phyloP scores from a whole-genome alignment of 2,888 invertebrate species.

The Dascillus cervinus region DNA sequence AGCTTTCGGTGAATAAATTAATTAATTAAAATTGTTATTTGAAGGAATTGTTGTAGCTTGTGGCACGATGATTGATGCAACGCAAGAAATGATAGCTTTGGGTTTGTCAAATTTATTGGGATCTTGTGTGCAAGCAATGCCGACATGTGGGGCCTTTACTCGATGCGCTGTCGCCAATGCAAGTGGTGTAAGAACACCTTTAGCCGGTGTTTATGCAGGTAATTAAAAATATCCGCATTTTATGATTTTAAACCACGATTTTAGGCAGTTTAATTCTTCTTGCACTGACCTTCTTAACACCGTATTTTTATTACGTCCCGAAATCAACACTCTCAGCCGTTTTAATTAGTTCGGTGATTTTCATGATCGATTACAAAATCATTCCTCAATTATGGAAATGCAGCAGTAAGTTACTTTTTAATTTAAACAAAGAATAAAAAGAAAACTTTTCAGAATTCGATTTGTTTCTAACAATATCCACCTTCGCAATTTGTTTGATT shows the following conservation, averaged over 20 bases:
- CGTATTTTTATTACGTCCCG: slow-evolving; percentile 81
- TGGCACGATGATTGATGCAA: slow-evolving; percentile 69
- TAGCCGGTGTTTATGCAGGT: slow-evolving; percentile 74
- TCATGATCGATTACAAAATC: slow-evolving; percentile 60
- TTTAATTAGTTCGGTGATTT: slow-evolving; percentile 81
- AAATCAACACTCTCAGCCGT: slow-evolving; percentile 80
- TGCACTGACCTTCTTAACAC: slow-evolving; percentile 76
- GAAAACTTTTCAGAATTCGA: slow-evolving; percentile 37
- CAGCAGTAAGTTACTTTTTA: too few species aligned
- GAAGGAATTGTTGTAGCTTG: slow-evolving; percentile 44
- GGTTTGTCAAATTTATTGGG: slow-evolving; percentile 77
- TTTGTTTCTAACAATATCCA: slow-evolving; percentile 53
- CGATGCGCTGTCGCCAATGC: slow-evolving; percentile 84
- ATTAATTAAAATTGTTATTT: not conserved
- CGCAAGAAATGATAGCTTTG: slow-evolving; percentile 86
- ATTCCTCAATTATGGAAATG: slow-evolving; percentile 47
- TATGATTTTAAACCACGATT: slow-evolving; percentile 23
- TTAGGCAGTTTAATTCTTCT: slow-evolving; percentile 70
- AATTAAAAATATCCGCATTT: slow-evolving; percentile 15
- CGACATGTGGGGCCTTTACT: slow-evolving; percentile 81
- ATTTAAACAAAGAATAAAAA: too few species aligned
- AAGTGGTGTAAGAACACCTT: slow-evolving; percentile 80
- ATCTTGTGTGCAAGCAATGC: slow-evolving; percentile 78
- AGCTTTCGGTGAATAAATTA: slow-evolving; percentile 82
- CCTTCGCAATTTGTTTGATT: slow-evolving; percentile 60